Conservation (phyloP, 2,888 invertebrate species). For the Boloria selene region DNA sequence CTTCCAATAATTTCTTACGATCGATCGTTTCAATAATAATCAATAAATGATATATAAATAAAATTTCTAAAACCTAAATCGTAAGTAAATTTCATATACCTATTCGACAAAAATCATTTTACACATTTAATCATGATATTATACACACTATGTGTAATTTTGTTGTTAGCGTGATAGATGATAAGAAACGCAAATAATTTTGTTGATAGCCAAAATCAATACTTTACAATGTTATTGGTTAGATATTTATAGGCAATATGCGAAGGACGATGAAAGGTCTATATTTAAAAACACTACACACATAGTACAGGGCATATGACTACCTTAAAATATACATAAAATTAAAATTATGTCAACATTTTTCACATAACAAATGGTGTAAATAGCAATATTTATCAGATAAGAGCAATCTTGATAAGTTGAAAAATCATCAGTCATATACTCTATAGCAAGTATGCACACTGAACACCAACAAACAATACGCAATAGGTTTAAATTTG, state of each 20-base stretch:
- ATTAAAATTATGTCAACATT: background rate
- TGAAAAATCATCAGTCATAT: constrained; percentile 38
- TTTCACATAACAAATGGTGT: constrained; percentile 42
- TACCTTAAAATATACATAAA: background rate
- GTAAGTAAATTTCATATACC: background rate
- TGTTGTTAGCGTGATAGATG: background rate
- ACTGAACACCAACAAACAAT: constrained; percentile 79
- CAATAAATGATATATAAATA: too few relatives aligned
- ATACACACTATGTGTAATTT: background rate
- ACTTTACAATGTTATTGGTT: constrained; percentile 61
- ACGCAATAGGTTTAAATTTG: constrained; percentile 46
- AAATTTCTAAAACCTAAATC: too few relatives aligned
- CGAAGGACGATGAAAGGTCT: background rate
- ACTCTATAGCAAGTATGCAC: constrained; percentile 57
- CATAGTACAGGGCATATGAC: constrained; percentile 13
- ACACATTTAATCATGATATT: background rate
- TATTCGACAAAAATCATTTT: background rate
- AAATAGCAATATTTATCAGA: too few relatives aligned
- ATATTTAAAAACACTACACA: constrained; percentile 15
- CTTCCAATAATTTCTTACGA: too few relatives aligned
- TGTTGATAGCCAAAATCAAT: constrained; percentile 43
- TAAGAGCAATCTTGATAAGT: constrained; percentile 39
- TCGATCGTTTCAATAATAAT: too few relatives aligned
- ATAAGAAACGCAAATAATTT: constrained; percentile 18
- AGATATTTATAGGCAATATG: constrained; percentile 45